These are phyloP conservation scores for Pipistrellus nathusii DNA, from an alignment of 2,797 vertebrate species.

Conservation along the genomic window DNA sequence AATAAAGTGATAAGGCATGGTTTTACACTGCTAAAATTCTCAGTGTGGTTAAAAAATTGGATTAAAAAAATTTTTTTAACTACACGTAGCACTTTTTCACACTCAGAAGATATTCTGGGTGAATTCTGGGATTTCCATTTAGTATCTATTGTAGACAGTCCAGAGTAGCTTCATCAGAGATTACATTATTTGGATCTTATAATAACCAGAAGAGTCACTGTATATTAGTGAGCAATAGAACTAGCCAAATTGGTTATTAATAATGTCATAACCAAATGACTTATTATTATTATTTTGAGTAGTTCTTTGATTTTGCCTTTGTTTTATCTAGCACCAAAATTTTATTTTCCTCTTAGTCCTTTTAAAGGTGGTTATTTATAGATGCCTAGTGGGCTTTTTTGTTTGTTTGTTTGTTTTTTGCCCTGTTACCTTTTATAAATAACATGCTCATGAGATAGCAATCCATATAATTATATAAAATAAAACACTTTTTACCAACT, in stretches of 20 bases:
- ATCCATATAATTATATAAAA: not conserved
- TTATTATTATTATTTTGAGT: not conserved
- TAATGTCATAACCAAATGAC: not conserved
- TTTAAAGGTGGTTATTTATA: not conserved
- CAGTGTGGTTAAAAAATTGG: not conserved
- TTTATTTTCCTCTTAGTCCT: slow-evolving; percentile 3
- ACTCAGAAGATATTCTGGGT: not conserved
- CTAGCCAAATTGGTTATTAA: not conserved
- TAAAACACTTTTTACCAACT: not conserved
- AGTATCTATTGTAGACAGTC: not conserved
- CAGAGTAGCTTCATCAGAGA: not conserved
- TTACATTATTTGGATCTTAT: not conserved
- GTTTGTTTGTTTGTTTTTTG: not conserved
- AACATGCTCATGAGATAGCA: not conserved
- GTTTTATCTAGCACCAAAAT: not conserved
- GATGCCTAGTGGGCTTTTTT: not conserved
- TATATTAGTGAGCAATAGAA: not conserved
- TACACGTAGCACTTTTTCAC: not conserved
- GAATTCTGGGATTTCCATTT: slow-evolving; percentile 1
- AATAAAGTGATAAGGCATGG: not conserved
- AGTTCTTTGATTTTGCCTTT: not conserved
- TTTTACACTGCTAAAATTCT: not conserved
- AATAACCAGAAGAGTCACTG: not conserved
- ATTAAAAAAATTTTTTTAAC: not conserved
- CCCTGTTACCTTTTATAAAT: slow-evolving; percentile 15